Evolutionary conservation across 1,140 invertebrate species (phyloP).

Genomic region (Lepidotrigona ventralis): DNA sequence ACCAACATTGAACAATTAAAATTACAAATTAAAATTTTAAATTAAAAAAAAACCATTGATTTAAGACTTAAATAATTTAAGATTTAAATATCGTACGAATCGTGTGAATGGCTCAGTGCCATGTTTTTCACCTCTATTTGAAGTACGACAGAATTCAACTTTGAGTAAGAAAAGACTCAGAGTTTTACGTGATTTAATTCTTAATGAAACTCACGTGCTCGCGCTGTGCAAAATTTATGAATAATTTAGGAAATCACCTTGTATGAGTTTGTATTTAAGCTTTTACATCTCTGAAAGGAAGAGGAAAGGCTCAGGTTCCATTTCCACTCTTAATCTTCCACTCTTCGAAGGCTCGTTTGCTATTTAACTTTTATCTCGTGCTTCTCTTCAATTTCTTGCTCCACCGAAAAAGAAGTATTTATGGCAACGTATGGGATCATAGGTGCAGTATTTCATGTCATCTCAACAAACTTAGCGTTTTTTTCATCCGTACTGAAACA

Average conservation of each 20-base stretch:
- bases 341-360: not conserved
- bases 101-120: not conserved
- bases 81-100: not conserved
- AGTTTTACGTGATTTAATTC: not conserved
- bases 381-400: not conserved
- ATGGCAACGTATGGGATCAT: not conserved
- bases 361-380: not conserved
- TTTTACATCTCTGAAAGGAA: not conserved
- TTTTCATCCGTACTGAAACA: not conserved
- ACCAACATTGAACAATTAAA: no score
- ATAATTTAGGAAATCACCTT: constrained; percentile 8
- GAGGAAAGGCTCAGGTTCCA: not conserved
- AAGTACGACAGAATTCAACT: not conserved
- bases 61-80: not conserved
- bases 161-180: no score
- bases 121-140: not conserved
- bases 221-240: not conserved
- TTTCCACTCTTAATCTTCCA: constrained; percentile 14
- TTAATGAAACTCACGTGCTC: not conserved
- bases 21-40: no score
- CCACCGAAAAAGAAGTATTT: not conserved
- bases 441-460: not conserved
- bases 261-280: not conserved
- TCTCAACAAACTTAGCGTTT: not conserved
- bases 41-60: not conserved